Evolutionary conservation across 2,888 invertebrate species (phyloP).

Genomic region (Chymomyza procnemis): DNA sequence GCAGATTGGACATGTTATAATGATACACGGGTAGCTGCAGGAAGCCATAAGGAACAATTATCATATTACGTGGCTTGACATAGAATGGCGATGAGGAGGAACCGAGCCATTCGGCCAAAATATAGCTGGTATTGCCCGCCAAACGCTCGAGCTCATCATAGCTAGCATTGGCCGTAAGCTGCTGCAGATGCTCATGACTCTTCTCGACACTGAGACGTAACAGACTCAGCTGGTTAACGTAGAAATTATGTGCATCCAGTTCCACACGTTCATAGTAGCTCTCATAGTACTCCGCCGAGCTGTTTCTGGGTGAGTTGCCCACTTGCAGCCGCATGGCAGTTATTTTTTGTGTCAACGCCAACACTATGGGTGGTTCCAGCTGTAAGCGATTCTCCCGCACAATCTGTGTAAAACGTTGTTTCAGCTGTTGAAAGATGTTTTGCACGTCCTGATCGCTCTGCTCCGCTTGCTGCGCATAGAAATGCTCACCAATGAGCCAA

Average conservation of each 20-base stretch:
- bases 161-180: constrained; percentile 7
- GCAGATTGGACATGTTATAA: constrained; percentile 61
- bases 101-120: constrained; percentile 58
- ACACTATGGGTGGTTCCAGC: constrained; percentile 59
- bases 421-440: constrained; percentile 59
- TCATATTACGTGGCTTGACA: constrained; percentile 68
- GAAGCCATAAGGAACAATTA: constrained; percentile 71
- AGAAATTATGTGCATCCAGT: constrained; percentile 65
- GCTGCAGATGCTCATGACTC: constrained; percentile 50
- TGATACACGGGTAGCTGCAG: constrained; percentile 72
- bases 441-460: constrained; percentile 52
- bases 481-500: constrained; percentile 67
- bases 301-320: constrained; percentile 68
- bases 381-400: constrained; percentile 67
- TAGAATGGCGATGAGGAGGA: constrained; percentile 75
- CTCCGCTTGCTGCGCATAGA: constrained; percentile 52
- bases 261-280: constrained; percentile 61
- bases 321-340: constrained; percentile 68
- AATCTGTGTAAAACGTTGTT: constrained; percentile 59
- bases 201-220: constrained; percentile 59
- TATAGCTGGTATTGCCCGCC: constrained; percentile 45
- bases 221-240: constrained; percentile 71
- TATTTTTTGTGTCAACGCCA: constrained; percentile 64
- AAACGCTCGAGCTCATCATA: constrained; percentile 12
- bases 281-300: constrained; percentile 51